A percentile compares a stretch with the other conserved stretches of the same genome.
Evolutionary conservation across 2,113 vertebrate species (phyloP).

Genomic region (Gallinago undulata): DNA sequence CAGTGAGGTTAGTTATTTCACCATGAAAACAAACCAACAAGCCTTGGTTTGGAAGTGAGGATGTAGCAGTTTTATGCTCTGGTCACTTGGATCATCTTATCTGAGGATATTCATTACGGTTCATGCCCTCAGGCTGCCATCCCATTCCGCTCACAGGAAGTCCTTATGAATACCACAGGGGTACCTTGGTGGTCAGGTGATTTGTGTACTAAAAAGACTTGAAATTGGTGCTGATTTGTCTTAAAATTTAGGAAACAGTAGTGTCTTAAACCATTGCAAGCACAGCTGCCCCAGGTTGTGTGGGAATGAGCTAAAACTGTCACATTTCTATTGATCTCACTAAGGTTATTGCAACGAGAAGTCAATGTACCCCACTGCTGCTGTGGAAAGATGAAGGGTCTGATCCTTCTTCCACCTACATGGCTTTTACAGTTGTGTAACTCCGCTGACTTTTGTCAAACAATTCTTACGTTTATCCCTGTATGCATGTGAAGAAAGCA

Average conservation of each 20-base stretch:
- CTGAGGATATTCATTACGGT: neutral
- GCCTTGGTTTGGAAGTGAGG: neutral
- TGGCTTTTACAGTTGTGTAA: neutral
- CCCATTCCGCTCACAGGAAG: neutral
- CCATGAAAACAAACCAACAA: neutral
- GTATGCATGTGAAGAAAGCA: neutral
- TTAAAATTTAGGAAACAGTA: neutral
- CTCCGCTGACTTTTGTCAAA: neutral
- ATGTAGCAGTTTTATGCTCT: neutral
- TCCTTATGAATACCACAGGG: neutral
- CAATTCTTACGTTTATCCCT: neutral
- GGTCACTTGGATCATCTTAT: neutral
- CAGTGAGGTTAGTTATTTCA: constrained; percentile 1
- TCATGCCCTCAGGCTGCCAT: neutral
- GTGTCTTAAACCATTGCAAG: neutral
- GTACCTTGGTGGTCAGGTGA: neutral
- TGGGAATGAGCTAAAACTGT: neutral
- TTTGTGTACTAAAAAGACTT: neutral
- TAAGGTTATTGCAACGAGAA: neutral
- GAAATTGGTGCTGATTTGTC: neutral
- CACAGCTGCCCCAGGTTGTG: neutral
- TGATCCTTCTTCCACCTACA: neutral
- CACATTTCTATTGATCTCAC: neutral
- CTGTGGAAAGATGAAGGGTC: neutral
- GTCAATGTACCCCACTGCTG: neutral